Evolutionary conservation across 2,797 vertebrate genomes (phyloP), one percentile per base, ranked within the genome.

Genomic region (Nannoperca obscura): DNA sequence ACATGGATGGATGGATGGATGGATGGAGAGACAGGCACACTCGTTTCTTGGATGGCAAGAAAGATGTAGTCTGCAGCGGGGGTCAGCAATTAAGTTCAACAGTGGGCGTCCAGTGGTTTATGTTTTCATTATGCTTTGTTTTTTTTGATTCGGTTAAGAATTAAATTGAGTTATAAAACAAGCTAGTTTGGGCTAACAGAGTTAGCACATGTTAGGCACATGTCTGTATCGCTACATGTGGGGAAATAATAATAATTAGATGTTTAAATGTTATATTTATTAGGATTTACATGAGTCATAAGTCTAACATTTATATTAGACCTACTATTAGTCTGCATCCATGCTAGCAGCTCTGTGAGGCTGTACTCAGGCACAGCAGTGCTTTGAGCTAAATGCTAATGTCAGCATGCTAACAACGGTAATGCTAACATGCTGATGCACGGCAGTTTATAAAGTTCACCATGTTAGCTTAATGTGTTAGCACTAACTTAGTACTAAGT

Each of bases 1-100:
- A 36, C 42, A 44, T 76, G 72, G 72, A 62, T 80, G 63, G 34
- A 34, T 34, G 32, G 32, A 34, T 4, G 34, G 34, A 4, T 34
- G 34, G 34, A 7, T 34, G 3, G 34, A 34, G 7, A 34, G 7
- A 34, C 34, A 34, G 34, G 34, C 34, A 6, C 34, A 7, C 34
- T 34, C 7, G 34, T 34, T 24, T 49, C 19, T 57, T 49, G 7
- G 60, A 44, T 38, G 46, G 15, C 30, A 46, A 71, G 19, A 52
- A 12, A 63, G 54, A 44, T 52, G 40, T 27, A 15, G 4, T 62
- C 55, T 12, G 20, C 55, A 36, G 55, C 12, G 22, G 10, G 34
- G 11, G 55, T 34, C 54, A 57, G 30, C 12, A 15, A 14, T 60
- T 15, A n/a, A 4, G 24, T 17, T 55, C 15, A 30, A 30, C 27